Base-by-base conservation (phyloP, 2,797 vertebrate genomes). In the Clamator glandarius region DNA sequence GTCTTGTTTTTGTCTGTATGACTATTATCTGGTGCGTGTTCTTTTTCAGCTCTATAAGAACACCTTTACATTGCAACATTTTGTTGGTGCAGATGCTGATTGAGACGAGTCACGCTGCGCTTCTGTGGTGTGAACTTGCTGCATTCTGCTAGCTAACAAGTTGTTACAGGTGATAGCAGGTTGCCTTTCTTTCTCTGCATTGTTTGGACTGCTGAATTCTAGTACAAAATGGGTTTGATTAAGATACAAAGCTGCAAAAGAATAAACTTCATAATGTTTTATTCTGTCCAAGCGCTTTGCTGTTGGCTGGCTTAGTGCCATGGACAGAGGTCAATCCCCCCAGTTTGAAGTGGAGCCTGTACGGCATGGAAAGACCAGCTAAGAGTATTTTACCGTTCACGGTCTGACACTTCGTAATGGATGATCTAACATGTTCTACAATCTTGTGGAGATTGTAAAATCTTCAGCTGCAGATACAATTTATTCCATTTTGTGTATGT, bases 301-400 rank as follows among this genome's bases (percentile, higher is more conserved):
- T 21, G 12, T 28, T 42, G 1, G 4, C 17, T 35, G 24, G 19
- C 9, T 2, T 25, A 70, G 84, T 25, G 90, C 80, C 64, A 64
- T 63, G 94, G 91, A 92, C 86, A 94, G 89, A 17, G 67, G 8
- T 33, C 0, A 3, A 0, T 26, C 42, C 20, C 2, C 9, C 7
- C 7, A 1, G 5, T 5, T 8, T 0, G 10, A 5, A 16, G 13
- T 1, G 0, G 35, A 8, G 4, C 57, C 36, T 58, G 6, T 31
- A 4, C 10, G 24, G 33, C 8, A 1, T 2, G 7, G 14, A 14
- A 18, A 41, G 8, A 7, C 17, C 33, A 73, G 68, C 14, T 44
- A n/a, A 3, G 73, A 66, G 26, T 13, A 89, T 21, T 4, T 74
- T 63, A 8, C 1, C n/a, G 0, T 28, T 78, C 50, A 23, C 4